phyloP scores from a whole-genome alignment of 2,888 invertebrate species.

The Agrilus mali region DNA sequence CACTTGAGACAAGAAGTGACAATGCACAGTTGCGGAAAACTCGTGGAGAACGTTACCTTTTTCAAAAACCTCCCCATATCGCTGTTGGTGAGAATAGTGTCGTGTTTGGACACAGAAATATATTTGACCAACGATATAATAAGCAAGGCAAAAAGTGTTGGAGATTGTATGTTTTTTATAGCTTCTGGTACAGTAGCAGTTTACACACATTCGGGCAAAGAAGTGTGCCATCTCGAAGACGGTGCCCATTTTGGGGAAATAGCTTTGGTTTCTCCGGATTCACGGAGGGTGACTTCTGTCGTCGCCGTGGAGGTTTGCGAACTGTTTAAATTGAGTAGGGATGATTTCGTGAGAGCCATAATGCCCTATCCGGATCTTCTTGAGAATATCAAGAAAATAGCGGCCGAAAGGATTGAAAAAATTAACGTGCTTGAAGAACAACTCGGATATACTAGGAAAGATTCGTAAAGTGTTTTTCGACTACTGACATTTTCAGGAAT shows the following conservation, averaged over 20 bases:
- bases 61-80: slow-evolving; percentile 38
- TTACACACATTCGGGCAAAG: slow-evolving; percentile 36
- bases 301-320: slow-evolving; percentile 33
- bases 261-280: slow-evolving; percentile 30
- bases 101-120: slow-evolving; percentile 37
- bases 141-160: slow-evolving; percentile 36
- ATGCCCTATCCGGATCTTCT: slow-evolving; percentile 34
- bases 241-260: slow-evolving; percentile 42
- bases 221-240: slow-evolving; percentile 41
- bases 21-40: slow-evolving; percentile 40
- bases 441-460: too few species aligned
- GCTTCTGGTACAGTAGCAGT: slow-evolving; percentile 42
- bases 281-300: slow-evolving; percentile 29
- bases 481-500: too few species aligned
- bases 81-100: slow-evolving; percentile 37
- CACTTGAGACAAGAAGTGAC: slow-evolving; percentile 36
- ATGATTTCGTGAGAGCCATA: slow-evolving; percentile 32
- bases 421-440: slow-evolving; percentile 36
- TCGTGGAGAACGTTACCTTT: slow-evolving; percentile 42
- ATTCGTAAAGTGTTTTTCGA: too few species aligned
- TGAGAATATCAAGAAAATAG: slow-evolving; percentile 35
- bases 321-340: slow-evolving; percentile 30
- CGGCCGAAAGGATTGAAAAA: slow-evolving; percentile 37
- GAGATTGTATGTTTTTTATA: slow-evolving; percentile 45
- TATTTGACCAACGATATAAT: slow-evolving; percentile 43